Conservation (phyloP, 2,888 invertebrate species). For the Carterocephalus palaemon region DNA sequence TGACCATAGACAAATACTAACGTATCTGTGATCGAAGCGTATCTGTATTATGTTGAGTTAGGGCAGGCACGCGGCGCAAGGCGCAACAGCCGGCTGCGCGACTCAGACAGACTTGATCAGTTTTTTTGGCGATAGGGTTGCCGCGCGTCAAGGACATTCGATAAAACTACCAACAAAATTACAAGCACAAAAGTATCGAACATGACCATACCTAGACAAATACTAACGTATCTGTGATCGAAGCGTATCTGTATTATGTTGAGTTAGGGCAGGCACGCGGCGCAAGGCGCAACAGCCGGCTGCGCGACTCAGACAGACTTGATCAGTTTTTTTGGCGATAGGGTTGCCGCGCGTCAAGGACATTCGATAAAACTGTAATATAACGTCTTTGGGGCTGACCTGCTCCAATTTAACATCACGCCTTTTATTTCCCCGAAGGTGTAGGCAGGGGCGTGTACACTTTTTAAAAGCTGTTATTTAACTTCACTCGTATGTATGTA, state of each 20-base stretch:
- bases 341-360: constrained; percentile 45
- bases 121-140: constrained; percentile 64
- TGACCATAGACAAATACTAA: constrained; percentile 42
- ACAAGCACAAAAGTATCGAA: background rate
- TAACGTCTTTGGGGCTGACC: background rate
- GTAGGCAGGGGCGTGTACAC: no score
- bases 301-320: constrained; percentile 44
- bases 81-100: constrained; percentile 43
- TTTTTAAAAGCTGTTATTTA: no score
- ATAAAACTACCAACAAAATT: background rate
- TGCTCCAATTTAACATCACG: constrained; percentile 1
- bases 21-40: no score
- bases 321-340: constrained; percentile 57
- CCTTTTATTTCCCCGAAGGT: no score
- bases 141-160: constrained; percentile 26
- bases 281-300: constrained; percentile 46
- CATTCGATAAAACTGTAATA: constrained; percentile 12
- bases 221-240: constrained; percentile 65
- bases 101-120: constrained; percentile 47
- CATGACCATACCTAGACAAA: constrained; percentile 14
- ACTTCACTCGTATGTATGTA: no score
- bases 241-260: constrained; percentile 61
- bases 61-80: constrained; percentile 69
- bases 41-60: constrained; percentile 66
- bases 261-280: constrained; percentile 73